These are phyloP conservation scores for Ceyx cyanopectus DNA, from an alignment of 2,113 vertebrate species.

Conservation along the genomic window DNA sequence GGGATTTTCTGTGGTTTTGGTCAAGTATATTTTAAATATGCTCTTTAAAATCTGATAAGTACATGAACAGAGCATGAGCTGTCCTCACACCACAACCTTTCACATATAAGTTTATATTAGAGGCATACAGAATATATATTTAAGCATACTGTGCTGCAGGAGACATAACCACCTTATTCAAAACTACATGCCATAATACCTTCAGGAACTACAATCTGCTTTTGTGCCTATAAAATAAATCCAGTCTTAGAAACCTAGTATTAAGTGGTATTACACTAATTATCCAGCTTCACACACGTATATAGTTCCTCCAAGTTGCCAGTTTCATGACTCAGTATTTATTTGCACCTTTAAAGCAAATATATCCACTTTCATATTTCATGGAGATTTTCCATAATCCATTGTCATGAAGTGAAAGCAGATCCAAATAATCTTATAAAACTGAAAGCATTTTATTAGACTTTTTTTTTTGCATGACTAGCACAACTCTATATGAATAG, in stretches of 20 bases:
- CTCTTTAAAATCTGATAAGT: constrained; percentile 3
- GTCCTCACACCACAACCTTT: background rate
- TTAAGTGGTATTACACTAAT: constrained; percentile 57
- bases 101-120: background rate
- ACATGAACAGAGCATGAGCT: constrained; percentile 1
- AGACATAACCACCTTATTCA: constrained; percentile 47
- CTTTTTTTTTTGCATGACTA: constrained; percentile 8
- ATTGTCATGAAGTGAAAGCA: constrained; percentile 50
- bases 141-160: background rate
- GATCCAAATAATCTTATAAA: constrained; percentile 56
- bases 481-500: background rate
- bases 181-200: background rate
- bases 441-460: constrained; percentile 35
- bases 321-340: constrained; percentile 36
- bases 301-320: constrained; percentile 41
- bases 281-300: background rate
- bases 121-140: constrained; percentile 27
- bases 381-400: constrained; percentile 53
- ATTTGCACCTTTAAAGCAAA: constrained; percentile 41
- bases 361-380: constrained; percentile 49
- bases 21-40: constrained; percentile 23
- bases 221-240: constrained; percentile 48
- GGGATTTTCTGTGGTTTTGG: background rate
- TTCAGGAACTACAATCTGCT: constrained; percentile 41
- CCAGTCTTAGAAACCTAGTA: constrained; percentile 20